These are phyloP conservation scores for Cataglyphis rosenhaueri DNA, from an alignment of 2,888 invertebrate species.

Conservation along the genomic window DNA sequence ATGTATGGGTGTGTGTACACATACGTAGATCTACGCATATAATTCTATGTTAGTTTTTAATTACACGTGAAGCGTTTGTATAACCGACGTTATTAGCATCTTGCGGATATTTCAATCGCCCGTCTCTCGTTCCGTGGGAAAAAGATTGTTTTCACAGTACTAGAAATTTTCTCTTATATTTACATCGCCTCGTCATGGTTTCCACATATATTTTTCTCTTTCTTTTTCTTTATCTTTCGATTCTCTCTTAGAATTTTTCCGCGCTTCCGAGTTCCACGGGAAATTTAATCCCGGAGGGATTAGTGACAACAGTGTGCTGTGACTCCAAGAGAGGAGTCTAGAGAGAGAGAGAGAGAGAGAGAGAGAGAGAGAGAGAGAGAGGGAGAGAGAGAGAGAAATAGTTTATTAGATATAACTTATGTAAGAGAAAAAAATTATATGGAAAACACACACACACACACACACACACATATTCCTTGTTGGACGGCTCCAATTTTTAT, in stretches of 20 bases:
- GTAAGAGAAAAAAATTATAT: not conserved
- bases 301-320: conserved; percentile 16
- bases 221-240: not conserved
- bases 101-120: not conserved
- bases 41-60: conserved; percentile 64
- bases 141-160: not conserved
- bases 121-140: not conserved
- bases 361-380: not conserved
- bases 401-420: conserved; percentile 14
- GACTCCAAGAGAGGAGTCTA: conserved; percentile 1
- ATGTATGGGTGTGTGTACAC: not conserved
- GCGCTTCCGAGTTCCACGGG: conserved; percentile 36
- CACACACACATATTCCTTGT: not conserved
- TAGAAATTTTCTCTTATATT: conserved; percentile 34
- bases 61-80: conserved; percentile 66
- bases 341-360: too few species aligned
- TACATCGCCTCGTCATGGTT: conserved; percentile 45
- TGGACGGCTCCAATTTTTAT: not conserved
- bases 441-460: not conserved
- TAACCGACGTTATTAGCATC: not conserved
- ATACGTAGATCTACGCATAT: not conserved
- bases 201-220: conserved; percentile 45
- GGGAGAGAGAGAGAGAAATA: not conserved
- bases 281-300: conserved; percentile 43
- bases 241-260: conserved; percentile 18